phyloP scores from a whole-genome alignment of 2,113 vertebrate species.

The Ramphastos sulfuratus region DNA sequence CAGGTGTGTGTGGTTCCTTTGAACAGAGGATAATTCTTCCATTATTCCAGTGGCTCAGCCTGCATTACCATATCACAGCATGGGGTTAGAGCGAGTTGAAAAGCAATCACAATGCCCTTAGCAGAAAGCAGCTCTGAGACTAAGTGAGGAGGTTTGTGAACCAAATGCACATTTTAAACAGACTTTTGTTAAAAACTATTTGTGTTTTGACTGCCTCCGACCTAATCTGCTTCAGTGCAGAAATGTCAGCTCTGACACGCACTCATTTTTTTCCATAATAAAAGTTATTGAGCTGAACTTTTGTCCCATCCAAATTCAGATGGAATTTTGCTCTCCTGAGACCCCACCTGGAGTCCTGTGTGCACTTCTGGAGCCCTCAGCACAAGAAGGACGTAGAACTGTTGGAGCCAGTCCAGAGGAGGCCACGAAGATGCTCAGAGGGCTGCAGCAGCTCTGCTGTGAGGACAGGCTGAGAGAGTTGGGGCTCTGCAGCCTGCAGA shows the following conservation, averaged over 20 bases:
- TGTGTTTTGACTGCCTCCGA: background rate
- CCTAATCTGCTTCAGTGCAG: background rate
- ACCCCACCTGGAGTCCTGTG: too few species aligned
- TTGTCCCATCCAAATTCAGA: background rate
- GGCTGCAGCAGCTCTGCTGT: too few species aligned
- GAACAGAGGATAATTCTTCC: background rate
- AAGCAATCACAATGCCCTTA: background rate
- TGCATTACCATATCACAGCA: background rate
- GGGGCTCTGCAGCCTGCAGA: too few species aligned
- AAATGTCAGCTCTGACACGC: background rate
- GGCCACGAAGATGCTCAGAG: too few species aligned
- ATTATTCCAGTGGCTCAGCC: background rate
- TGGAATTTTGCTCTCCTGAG: background rate
- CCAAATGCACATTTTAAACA: background rate
- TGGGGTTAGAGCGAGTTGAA: background rate
- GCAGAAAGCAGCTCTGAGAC: background rate
- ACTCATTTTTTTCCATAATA: background rate
- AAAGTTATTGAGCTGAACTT: background rate
- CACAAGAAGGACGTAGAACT: too few species aligned
- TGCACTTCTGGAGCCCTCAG: too few species aligned
- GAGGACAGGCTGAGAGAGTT: too few species aligned
- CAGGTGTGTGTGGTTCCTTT: background rate
- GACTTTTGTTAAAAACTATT: background rate
- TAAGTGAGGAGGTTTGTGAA: background rate
- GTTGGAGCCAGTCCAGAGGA: too few species aligned